phyloP scores from a whole-genome alignment of 64 coral and sea anemone genomes.

The Montipora cactus region DNA sequence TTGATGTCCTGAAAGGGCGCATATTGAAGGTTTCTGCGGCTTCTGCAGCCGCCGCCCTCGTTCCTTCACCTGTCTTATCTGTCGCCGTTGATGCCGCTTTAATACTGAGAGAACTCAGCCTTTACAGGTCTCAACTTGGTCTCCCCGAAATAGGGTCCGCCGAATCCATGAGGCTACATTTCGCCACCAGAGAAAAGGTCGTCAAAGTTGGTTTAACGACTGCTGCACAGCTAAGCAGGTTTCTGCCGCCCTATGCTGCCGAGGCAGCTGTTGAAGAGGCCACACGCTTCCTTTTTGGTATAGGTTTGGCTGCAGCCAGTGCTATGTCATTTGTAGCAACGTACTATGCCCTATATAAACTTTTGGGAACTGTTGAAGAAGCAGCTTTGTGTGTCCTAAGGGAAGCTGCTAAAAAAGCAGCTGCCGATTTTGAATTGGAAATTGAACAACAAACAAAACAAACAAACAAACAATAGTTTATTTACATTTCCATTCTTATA shows the following conservation, averaged over 20 bases:
- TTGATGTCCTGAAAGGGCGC: slow-evolving; percentile 19
- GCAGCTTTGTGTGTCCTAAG: not conserved
- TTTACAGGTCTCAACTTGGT: slow-evolving; percentile 30
- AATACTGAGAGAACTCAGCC: not conserved
- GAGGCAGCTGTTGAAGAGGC: not conserved
- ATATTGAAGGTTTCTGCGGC: not conserved
- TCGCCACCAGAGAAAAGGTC: not conserved
- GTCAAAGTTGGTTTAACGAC: not conserved
- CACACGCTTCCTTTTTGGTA: not conserved
- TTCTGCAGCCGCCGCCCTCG: not conserved
- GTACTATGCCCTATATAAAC: not conserved
- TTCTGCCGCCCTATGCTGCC: not conserved
- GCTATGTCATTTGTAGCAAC: slow-evolving; percentile 17
- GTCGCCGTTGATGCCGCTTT: not conserved
- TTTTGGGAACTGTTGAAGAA: not conserved
- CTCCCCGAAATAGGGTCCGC: not conserved
- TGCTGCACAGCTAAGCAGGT: not conserved
- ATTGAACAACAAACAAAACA: too few species aligned
- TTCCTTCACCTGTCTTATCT: slow-evolving; percentile 14
- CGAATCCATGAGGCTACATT: not conserved
- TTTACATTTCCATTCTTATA: too few species aligned
- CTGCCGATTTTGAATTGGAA: not conserved
- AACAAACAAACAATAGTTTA: too few species aligned
- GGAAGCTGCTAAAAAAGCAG: not conserved
- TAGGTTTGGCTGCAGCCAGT: not conserved